phyloP scores from a whole-genome alignment of 2,113 vertebrate genomes.

The Bettongia penicillata region DNA sequence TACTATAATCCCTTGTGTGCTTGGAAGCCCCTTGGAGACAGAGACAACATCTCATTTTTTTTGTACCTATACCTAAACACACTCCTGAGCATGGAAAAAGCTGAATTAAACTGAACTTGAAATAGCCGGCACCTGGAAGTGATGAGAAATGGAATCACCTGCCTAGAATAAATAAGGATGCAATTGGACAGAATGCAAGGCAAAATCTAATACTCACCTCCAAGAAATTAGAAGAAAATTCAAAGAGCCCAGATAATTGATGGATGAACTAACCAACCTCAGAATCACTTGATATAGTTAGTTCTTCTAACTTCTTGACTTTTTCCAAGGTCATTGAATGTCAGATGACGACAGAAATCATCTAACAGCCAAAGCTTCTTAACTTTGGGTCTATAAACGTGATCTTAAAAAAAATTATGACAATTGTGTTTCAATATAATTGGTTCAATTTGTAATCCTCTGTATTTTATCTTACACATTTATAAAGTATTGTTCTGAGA shows the following conservation, averaged over 20 bases:
- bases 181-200: conserved; percentile 21
- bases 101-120: too few relatives aligned
- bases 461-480: neutral
- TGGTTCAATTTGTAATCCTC: neutral
- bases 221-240: neutral
- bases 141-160: too few relatives aligned
- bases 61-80: too few relatives aligned
- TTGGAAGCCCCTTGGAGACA: too few relatives aligned
- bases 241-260: neutral
- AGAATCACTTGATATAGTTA: neutral
- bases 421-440: neutral
- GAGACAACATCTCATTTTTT: too few relatives aligned
- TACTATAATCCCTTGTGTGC: too few relatives aligned
- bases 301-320: neutral
- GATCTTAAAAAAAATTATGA: neutral
- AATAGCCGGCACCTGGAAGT: too few relatives aligned
- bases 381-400: neutral
- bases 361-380: neutral
- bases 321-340: neutral
- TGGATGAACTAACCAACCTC: neutral
- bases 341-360: neutral
- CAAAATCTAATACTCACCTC: neutral
- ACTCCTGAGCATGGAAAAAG: too few relatives aligned
- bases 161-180: neutral
- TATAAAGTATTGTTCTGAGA: neutral